Evolutionary conservation across 2,888 invertebrate species (phyloP).

Genomic region (Anorthoa munda): DNA sequence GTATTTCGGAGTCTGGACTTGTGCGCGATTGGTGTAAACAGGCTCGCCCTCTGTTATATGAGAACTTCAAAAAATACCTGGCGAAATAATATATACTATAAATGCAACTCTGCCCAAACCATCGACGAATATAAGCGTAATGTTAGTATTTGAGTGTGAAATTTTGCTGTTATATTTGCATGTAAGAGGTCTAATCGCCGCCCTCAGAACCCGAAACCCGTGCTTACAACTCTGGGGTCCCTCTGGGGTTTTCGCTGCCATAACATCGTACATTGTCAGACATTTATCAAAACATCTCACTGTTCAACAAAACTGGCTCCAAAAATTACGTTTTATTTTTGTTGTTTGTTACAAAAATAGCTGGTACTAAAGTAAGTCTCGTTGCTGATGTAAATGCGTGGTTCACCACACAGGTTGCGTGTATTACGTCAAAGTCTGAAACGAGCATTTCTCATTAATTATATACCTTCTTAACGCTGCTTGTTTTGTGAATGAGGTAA

Average conservation of each 20-base stretch:
- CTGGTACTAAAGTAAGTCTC: constrained; percentile 17
- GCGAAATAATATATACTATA: too few species aligned
- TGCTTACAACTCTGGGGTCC: constrained; percentile 5
- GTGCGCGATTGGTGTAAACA: too few species aligned
- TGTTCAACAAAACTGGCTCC: constrained; percentile 3
- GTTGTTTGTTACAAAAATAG: constrained; percentile 47
- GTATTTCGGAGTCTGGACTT: constrained; percentile 5
- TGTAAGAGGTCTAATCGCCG: constrained; percentile 39
- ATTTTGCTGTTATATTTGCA: constrained; percentile 38
- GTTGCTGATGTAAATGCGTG: constrained; percentile 70
- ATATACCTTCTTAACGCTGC: constrained; percentile 50
- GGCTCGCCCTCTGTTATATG: too few species aligned
- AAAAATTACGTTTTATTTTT: constrained; percentile 39
- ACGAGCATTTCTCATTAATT: constrained; percentile 67
- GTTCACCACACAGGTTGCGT: constrained; percentile 66
- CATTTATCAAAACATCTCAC: constrained; percentile 39
- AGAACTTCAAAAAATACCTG: too few species aligned
- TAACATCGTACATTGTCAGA: constrained; percentile 36
- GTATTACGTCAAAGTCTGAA: constrained; percentile 65
- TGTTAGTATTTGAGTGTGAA: constrained; percentile 26
- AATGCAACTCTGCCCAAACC: too few species aligned
- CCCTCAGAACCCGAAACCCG: constrained; percentile 6
- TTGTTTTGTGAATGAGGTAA: constrained; percentile 59
- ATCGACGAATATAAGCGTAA: too few species aligned
- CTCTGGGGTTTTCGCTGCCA: constrained; percentile 35